Conservation (phyloP, 2,797 vertebrate species). For the Dicrostonyx torquatus region DNA sequence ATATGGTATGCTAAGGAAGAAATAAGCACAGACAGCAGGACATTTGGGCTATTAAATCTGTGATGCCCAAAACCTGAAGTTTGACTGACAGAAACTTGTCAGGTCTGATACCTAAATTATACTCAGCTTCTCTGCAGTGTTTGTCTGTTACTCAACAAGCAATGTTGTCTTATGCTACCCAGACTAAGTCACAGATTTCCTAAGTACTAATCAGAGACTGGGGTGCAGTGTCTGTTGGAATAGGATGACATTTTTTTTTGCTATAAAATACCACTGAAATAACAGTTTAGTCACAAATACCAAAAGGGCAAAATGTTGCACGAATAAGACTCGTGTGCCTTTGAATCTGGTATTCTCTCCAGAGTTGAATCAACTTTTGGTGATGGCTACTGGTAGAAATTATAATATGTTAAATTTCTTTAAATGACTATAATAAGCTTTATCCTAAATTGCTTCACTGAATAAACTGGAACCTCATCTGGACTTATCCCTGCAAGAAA, state of each 20-base stretch:
- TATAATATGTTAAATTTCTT: constrained; percentile 6
- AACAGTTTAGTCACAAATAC: constrained; percentile 30
- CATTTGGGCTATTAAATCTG: background rate
- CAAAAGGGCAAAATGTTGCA: background rate
- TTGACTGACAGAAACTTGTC: background rate
- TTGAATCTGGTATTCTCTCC: constrained; percentile 9
- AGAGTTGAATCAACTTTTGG: constrained; percentile 33
- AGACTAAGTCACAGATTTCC: background rate
- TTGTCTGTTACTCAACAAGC: background rate
- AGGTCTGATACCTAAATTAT: constrained; percentile 1
- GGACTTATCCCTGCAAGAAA: background rate
- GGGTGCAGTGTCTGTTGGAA: background rate
- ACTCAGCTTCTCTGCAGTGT: constrained; percentile 18
- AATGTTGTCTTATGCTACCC: background rate
- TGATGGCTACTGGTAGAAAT: background rate
- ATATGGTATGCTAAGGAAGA: background rate
- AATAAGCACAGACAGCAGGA: constrained; percentile 24
- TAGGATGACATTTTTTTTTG: background rate
- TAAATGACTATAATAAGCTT: constrained; percentile 5
- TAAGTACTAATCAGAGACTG: background rate
- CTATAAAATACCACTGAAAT: constrained; percentile 9
- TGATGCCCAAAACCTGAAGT: constrained; percentile 12
- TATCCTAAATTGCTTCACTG: background rate
- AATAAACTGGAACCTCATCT: constrained; percentile 11
- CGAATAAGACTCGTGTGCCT: background rate